Percentiles rank a stretch among this genome's conserved stretches.
phyloP scores from a whole-genome alignment of 2,113 vertebrate species.

The Ceyx cyanopectus region DNA sequence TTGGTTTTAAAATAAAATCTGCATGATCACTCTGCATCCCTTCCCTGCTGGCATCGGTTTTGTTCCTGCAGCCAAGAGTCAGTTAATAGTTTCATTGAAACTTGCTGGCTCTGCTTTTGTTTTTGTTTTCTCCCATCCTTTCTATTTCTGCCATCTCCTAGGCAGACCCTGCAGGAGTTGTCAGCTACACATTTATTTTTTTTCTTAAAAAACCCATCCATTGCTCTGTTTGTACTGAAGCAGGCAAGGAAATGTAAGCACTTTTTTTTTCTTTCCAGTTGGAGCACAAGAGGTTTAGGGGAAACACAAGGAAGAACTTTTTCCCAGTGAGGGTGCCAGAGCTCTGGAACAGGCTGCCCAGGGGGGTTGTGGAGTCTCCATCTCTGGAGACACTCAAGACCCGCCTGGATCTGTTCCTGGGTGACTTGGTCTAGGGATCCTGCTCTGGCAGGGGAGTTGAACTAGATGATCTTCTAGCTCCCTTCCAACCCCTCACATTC shows the following conservation, averaged over 20 bases:
- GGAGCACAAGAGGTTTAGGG: no score
- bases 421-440: no score
- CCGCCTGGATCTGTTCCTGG: no score
- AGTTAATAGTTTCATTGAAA: conserved; percentile 23
- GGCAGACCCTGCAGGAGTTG: background rate
- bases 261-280: background rate
- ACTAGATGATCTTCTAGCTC: no score
- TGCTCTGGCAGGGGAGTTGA: no score
- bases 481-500: no score
- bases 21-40: background rate
- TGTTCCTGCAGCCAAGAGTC: conserved; percentile 7
- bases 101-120: background rate
- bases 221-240: background rate
- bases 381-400: no score
- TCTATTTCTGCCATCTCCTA: background rate
- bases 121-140: background rate
- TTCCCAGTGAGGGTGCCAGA: no score
- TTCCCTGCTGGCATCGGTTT: conserved; percentile 27
- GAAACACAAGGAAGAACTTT: no score
- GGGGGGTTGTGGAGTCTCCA: no score
- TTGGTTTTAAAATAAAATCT: conserved; percentile 42
- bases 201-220: background rate
- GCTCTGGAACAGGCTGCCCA: no score
- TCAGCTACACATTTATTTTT: background rate
- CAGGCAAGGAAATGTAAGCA: background rate